These are phyloP conservation scores for Diabrotica virgifera DNA, from an alignment of 1,140 invertebrate genomes.

Conservation along the genomic window DNA sequence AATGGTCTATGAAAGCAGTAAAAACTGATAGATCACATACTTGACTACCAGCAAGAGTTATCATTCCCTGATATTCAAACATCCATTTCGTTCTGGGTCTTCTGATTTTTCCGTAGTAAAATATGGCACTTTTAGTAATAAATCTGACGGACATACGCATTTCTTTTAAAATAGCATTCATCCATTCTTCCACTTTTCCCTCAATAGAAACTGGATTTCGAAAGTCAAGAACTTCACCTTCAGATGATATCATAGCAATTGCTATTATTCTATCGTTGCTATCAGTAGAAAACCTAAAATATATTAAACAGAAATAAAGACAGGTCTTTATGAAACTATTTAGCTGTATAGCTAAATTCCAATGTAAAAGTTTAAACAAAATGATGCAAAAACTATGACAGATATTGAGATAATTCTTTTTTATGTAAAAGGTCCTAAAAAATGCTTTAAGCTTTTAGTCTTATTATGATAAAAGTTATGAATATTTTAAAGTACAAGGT, in stretches of 20 bases:
- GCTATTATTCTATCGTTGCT: constrained; percentile 61
- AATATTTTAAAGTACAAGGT: no score
- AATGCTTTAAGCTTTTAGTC: no score
- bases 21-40: neutral
- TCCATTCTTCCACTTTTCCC: constrained; percentile 83
- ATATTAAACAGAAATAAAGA: no score
- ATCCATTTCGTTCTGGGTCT: constrained; percentile 75
- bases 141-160: constrained; percentile 82
- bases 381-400: no score
- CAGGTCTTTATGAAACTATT: no score
- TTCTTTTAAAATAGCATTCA: constrained; percentile 77
- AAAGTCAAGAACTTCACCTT: constrained; percentile 86
- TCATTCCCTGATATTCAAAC: constrained; percentile 84
- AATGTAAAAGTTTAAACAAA: no score
- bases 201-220: constrained; percentile 54
- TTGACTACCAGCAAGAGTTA: constrained; percentile 78
- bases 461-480: no score
- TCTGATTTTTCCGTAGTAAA: constrained; percentile 70
- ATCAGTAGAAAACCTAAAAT: constrained; percentile 47
- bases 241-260: constrained; percentile 79
- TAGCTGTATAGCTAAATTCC: no score
- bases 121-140: constrained; percentile 84
- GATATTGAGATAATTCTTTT: no score
- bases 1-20: no score
- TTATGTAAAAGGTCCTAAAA: no score